Conservation (phyloP, 2,888 invertebrate genomes). For the Pachliopta kotzebuea region DNA sequence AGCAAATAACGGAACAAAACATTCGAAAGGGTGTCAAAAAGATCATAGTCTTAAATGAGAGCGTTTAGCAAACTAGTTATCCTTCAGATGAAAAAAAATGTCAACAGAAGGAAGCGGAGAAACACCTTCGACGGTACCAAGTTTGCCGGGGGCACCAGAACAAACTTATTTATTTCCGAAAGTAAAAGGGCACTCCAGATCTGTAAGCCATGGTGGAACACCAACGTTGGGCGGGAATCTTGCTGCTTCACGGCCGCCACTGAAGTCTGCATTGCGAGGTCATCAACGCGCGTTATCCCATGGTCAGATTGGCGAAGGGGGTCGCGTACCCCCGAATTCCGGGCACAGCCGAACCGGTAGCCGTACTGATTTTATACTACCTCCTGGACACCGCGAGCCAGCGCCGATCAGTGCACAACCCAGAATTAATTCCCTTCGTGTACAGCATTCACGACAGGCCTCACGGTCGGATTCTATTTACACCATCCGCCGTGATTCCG, state of each 20-base stretch:
- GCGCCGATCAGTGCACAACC: constrained; percentile 64
- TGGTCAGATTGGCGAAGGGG: constrained; percentile 88
- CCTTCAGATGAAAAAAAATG: constrained; percentile 84
- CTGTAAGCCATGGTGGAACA: constrained; percentile 91
- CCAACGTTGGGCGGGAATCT: constrained; percentile 69
- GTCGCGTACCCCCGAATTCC: constrained; percentile 61
- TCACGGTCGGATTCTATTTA: constrained; percentile 94
- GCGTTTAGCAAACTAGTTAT: constrained; percentile 56
- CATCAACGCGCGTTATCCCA: constrained; percentile 93
- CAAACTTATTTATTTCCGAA: constrained; percentile 77
- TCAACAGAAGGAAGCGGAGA: constrained; percentile 84
- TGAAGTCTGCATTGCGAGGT: constrained; percentile 86
- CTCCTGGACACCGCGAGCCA: constrained; percentile 90
- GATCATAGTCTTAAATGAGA: constrained; percentile 69
- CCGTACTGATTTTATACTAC: constrained; percentile 93
- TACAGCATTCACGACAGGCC: constrained; percentile 90
- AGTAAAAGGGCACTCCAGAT: constrained; percentile 86
- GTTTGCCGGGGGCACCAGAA: constrained; percentile 75
- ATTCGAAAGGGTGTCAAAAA: constrained; percentile 45
- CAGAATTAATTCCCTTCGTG: constrained; percentile 72
- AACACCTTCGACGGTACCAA: constrained; percentile 73
- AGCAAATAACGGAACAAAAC: constrained; percentile 43
- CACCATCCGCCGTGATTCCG: constrained; percentile 88
- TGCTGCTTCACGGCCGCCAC: constrained; percentile 82
- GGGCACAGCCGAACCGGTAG: constrained; percentile 92